Conservation (phyloP, 2,113 vertebrate species). For the Etia nguti region DNA sequence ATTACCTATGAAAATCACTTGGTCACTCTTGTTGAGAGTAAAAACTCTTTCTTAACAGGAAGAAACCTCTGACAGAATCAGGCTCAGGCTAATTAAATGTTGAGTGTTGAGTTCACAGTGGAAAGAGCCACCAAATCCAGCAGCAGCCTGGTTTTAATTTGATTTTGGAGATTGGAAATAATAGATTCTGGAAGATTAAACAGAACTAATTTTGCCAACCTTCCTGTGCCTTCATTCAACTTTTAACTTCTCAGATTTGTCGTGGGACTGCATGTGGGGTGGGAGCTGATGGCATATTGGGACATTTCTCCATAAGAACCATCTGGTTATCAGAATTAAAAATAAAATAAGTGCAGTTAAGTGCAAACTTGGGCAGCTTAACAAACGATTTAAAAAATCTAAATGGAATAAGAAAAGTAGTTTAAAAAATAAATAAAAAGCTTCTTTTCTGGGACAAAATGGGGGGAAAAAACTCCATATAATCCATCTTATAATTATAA, state of each 20-base stretch:
- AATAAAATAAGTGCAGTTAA: neutral
- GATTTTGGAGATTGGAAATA: neutral
- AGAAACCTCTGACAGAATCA: neutral
- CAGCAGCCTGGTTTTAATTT: neutral
- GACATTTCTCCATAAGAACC: neutral
- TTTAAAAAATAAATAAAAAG: neutral
- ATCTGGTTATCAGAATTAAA: neutral
- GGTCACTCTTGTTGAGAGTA: neutral
- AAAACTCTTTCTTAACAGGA: neutral
- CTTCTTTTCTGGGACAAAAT: neutral
- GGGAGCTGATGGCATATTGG: neutral
- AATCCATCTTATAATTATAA: neutral
- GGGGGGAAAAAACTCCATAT: neutral
- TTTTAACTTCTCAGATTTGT: neutral
- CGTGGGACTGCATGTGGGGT: neutral
- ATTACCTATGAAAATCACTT: neutral
- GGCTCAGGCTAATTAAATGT: neutral
- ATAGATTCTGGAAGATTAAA: neutral
- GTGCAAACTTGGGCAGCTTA: neutral
- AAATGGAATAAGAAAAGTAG: neutral
- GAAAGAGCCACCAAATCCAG: neutral
- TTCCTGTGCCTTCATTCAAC: neutral
- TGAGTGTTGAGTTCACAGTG: neutral
- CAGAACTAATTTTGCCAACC: neutral
- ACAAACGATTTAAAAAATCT: neutral